A percentile compares a stretch with the other conserved stretches of the same genome.
Conservation (phyloP, 2,888 invertebrate genomes). For the Acleris laterana region DNA sequence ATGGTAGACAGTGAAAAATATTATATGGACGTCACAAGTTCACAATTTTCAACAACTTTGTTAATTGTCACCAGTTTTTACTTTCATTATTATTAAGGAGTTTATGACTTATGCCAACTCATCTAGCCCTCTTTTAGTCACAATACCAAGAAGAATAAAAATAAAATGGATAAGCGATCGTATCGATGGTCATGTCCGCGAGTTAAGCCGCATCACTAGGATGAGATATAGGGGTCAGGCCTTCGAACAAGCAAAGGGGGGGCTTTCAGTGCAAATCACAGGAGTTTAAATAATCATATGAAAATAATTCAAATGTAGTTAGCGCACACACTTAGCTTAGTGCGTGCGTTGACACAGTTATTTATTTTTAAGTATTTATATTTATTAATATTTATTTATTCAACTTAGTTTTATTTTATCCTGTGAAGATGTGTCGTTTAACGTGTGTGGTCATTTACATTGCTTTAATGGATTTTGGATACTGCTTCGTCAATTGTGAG, state of each 20-base stretch:
- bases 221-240: conserved; percentile 76
- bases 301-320: conserved; percentile 65
- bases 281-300: conserved; percentile 78
- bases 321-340: conserved; percentile 60
- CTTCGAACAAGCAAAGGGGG: conserved; percentile 71
- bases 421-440: conserved; percentile 63
- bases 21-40: too few relatives aligned
- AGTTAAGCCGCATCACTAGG: conserved; percentile 53
- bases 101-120: too few relatives aligned
- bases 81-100: too few relatives aligned
- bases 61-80: too few relatives aligned
- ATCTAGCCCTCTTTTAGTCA: too few relatives aligned
- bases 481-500: conserved; percentile 75
- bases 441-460: conserved; percentile 48
- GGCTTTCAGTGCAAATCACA: conserved; percentile 75
- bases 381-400: conserved; percentile 40
- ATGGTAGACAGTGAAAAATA: too few relatives aligned
- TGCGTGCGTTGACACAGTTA: conserved; percentile 47
- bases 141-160: too few relatives aligned
- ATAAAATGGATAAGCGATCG: too few relatives aligned
- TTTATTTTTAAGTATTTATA: conserved; percentile 40
- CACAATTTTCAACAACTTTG: too few relatives aligned
- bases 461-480: conserved; percentile 57
- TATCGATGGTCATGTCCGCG: conserved; percentile 2
- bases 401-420: conserved; percentile 33